phyloP scores from a whole-genome alignment of 2,888 invertebrate genomes.

The Epinotia ramella region DNA sequence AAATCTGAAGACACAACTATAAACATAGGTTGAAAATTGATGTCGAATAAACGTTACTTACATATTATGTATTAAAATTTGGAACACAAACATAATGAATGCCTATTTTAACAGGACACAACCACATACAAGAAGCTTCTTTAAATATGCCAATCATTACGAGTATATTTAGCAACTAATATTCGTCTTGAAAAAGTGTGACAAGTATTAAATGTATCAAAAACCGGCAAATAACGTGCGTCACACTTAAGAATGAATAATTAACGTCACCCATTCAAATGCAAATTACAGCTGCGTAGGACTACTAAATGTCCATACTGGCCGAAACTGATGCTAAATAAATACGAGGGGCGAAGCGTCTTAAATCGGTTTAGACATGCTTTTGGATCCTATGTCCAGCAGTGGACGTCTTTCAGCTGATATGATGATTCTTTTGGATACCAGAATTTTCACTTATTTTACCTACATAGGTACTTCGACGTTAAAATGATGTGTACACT shows the following conservation, averaged over 20 bases:
- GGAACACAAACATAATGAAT: too few species aligned
- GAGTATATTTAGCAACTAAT: not conserved
- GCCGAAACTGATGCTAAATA: constrained; percentile 24
- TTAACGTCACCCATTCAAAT: constrained; percentile 57
- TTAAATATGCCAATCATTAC: constrained; percentile 4
- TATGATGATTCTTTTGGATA: constrained; percentile 10
- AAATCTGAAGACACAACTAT: not conserved
- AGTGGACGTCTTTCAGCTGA: too few species aligned
- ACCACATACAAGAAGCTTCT: not conserved
- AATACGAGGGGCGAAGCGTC: constrained; percentile 31
- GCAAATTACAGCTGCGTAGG: constrained; percentile 51
- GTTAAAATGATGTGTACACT: too few species aligned
- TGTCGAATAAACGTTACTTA: too few species aligned
- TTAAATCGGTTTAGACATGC: constrained; percentile 18
- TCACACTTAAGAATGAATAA: constrained; percentile 54
- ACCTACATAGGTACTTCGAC: not conserved
- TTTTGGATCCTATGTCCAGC: too few species aligned
- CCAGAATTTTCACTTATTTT: not conserved
- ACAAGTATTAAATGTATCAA: constrained; percentile 29
- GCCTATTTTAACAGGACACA: too few species aligned
- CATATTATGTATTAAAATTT: too few species aligned
- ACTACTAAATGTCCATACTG: constrained; percentile 37
- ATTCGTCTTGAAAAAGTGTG: constrained; percentile 5
- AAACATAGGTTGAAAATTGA: not conserved
- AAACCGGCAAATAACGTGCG: constrained; percentile 49